Conservation (phyloP, 2,888 invertebrate species). For the Carabus problematicus region DNA sequence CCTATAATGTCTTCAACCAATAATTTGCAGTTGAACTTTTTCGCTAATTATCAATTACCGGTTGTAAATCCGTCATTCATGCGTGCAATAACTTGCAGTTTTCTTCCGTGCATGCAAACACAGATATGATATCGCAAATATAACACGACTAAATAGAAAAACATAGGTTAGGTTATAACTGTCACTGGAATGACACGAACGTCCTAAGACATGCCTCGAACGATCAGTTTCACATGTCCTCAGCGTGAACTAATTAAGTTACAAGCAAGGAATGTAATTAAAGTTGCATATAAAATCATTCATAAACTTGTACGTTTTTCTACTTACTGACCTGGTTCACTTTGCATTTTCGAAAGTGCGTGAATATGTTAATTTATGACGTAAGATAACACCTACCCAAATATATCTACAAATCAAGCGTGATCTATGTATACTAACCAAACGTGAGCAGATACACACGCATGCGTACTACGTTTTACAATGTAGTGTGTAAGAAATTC, state of each 20-base stretch:
- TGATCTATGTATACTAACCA: background rate
- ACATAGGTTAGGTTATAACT: too few species aligned
- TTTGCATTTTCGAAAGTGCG: constrained; percentile 11
- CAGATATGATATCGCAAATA: too few species aligned
- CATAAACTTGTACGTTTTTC: constrained; percentile 15
- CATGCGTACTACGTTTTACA: background rate
- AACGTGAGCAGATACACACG: background rate
- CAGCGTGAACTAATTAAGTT: constrained; percentile 18
- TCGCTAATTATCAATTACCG: too few species aligned
- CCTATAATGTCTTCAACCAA: too few species aligned
- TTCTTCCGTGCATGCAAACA: too few species aligned
- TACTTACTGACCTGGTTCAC: constrained; percentile 17
- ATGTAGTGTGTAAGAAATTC: constrained; percentile 1
- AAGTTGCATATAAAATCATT: constrained; percentile 22
- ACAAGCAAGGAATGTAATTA: constrained; percentile 12
- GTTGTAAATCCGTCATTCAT: too few species aligned
- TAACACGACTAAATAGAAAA: too few species aligned
- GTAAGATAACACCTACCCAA: background rate
- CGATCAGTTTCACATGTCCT: background rate
- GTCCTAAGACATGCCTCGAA: too few species aligned
- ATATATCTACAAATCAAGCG: background rate
- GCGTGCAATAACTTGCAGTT: too few species aligned
- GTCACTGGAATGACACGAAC: too few species aligned
- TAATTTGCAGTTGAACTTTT: too few species aligned
- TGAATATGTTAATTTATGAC: constrained; percentile 16